Conservation (phyloP, 1,140 invertebrate genomes). For the Arctopsyche grandis region DNA sequence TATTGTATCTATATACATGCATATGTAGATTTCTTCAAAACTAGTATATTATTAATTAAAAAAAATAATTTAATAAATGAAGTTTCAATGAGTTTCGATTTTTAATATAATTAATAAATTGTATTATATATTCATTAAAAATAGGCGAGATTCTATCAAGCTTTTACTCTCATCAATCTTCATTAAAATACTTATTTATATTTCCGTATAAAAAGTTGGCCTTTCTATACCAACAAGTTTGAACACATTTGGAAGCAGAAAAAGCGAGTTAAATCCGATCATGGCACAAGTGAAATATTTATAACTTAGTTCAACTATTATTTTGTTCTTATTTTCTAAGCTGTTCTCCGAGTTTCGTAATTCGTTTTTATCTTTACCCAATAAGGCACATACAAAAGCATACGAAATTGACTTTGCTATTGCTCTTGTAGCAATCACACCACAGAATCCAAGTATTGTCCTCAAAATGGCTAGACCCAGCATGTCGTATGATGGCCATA, state of each 20-base stretch:
- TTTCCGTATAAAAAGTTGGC: slow-evolving; percentile 86
- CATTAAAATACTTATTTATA: slow-evolving; percentile 64
- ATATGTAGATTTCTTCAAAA: too few species aligned
- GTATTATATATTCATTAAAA: too few species aligned
- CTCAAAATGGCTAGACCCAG: slow-evolving; percentile 73
- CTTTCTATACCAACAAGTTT: slow-evolving; percentile 79
- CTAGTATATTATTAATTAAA: too few species aligned
- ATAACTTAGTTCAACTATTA: slow-evolving; percentile 80
- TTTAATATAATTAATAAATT: too few species aligned
- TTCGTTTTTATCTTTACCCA: slow-evolving; percentile 72
- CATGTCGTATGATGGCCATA: slow-evolving; percentile 81
- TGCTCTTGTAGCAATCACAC: slow-evolving; percentile 74
- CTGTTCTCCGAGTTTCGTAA: slow-evolving; percentile 71
- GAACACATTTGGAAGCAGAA: slow-evolving; percentile 83
- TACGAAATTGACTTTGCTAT: slow-evolving; percentile 77
- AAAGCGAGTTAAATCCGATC: slow-evolving; percentile 81
- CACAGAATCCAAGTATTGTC: slow-evolving; percentile 78
- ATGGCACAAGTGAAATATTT: slow-evolving; percentile 83
- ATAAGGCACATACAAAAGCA: slow-evolving; percentile 74
- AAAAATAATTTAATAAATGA: too few species aligned
- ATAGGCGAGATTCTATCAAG: not conserved
- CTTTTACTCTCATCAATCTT: not conserved
- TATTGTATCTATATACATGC: too few species aligned
- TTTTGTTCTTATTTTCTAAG: slow-evolving; percentile 74
- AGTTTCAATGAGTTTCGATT: too few species aligned